Base-by-base conservation (phyloP, 2,113 vertebrate species). In the Phyllopteryx taeniolatus region DNA sequence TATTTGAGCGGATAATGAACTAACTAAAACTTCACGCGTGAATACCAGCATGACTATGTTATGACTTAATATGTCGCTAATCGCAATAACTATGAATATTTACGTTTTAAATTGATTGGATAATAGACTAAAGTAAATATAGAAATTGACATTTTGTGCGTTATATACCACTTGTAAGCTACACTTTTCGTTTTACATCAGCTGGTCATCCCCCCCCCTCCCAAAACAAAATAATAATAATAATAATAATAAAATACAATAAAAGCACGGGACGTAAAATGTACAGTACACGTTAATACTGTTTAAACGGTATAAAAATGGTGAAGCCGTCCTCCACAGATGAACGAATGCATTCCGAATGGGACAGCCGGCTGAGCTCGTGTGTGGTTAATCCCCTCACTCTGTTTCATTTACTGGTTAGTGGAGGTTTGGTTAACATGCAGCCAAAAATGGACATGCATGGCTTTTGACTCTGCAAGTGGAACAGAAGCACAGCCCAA, bases 331-430 rank as follows among this genome's bases (percentile, higher is more conserved):
- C 15, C 31, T 39, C 3, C 31, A 17, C 17, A 17, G 33, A 62
- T 62, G 51, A 19, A 22, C 2, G 12, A 22, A 11, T 2, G 27
- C 44, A 64, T 33, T 65, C 35, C 8, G 4, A 39, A 10, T 39
- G 54, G 12, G 72, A 65, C 78, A 71, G 67, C 63, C 60, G 49
- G 47, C 39, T 2, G 27, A 66, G 17, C 27, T 49, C 54, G 0
- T 33, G 57, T 59, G 69, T 43, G 15, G 51, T 20, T 73, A 62
- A 71, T 61, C 78, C 76, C 4, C 53, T 20, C n/a, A n/a, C 27
- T 49, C 49, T 12, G 19, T 59, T 49, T 11, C 54, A 46, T 63
- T 54, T 67, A 33, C 12, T 17, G 44, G 12, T n/a, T 53, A 43
- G 20, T 42, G 59, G n/a, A 5, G 3, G 46, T 61, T n/a, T 62